phyloP scores from a whole-genome alignment of 1,140 invertebrate species.

The Cydia amplana region DNA sequence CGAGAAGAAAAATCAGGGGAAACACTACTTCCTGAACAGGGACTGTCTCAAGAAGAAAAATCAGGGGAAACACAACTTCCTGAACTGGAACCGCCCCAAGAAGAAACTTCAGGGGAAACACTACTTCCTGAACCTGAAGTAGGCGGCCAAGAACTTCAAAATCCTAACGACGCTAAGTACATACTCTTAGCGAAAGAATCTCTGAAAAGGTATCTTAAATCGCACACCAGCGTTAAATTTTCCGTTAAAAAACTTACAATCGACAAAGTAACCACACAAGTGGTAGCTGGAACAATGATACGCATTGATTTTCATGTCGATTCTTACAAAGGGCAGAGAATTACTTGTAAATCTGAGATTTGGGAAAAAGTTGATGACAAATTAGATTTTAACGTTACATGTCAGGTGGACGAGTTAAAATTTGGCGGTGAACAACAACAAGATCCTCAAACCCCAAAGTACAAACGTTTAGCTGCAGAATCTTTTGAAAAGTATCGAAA shows the following conservation, averaged over 20 bases:
- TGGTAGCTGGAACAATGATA: slow-evolving; percentile 44
- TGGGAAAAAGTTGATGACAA: background rate
- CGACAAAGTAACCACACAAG: slow-evolving; percentile 46
- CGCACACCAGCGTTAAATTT: slow-evolving; percentile 37
- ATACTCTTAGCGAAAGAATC: slow-evolving; percentile 55
- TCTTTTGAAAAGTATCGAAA: background rate
- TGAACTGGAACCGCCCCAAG: too few species aligned
- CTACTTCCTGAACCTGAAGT: too few species aligned
- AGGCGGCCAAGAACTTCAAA: slow-evolving; percentile 37
- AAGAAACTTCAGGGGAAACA: too few species aligned
- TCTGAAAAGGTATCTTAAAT: slow-evolving; percentile 48
- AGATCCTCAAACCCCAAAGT: background rate
- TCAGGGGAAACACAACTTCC: too few species aligned
- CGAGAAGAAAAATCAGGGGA: too few species aligned
- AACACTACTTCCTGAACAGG: too few species aligned
- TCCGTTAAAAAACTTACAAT: slow-evolving; percentile 50
- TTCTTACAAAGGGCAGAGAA: background rate
- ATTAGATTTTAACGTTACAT: background rate
- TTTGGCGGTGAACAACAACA: slow-evolving; percentile 23
- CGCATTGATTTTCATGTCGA: background rate
- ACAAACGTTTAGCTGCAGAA: slow-evolving; percentile 38
- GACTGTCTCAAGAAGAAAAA: too few species aligned
- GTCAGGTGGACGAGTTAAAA: background rate
- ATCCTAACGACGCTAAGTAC: slow-evolving; percentile 52
- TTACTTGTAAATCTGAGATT: background rate